Evolutionary conservation across 2,113 vertebrate genomes (phyloP).

Genomic region (Pachyramphus minor): DNA sequence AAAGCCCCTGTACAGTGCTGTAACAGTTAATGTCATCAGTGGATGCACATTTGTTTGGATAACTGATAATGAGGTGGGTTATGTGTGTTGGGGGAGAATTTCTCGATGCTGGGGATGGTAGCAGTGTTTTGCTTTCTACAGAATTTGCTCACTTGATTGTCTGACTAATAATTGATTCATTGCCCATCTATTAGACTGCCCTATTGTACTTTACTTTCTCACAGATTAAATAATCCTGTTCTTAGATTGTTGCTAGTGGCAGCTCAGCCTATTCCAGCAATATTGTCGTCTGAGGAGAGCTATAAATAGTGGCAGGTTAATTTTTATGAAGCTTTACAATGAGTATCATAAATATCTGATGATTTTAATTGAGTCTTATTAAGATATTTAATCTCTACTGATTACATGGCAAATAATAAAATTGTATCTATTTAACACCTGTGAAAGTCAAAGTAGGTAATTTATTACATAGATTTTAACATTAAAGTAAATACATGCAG

Average conservation of each 20-base stretch:
- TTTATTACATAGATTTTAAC: slow-evolving; percentile 32
- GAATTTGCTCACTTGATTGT: background rate
- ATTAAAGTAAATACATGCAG: slow-evolving; percentile 28
- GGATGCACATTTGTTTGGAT: background rate
- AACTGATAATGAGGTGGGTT: background rate
- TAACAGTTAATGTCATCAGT: background rate
- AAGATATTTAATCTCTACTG: slow-evolving; percentile 50
- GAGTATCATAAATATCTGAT: slow-evolving; percentile 53
- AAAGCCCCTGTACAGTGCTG: background rate
- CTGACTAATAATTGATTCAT: background rate
- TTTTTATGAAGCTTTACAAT: slow-evolving; percentile 26
- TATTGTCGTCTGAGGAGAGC: background rate
- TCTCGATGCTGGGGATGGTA: background rate
- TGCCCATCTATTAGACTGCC: background rate
- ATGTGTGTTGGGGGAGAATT: background rate
- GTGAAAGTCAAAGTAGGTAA: slow-evolving; percentile 9
- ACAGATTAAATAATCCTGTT: slow-evolving; percentile 28
- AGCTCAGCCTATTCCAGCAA: slow-evolving; percentile 7
- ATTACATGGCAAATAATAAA: slow-evolving; percentile 50
- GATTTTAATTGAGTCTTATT: slow-evolving; percentile 61
- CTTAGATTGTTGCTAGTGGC: background rate
- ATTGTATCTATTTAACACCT: slow-evolving; percentile 31
- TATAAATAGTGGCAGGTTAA: slow-evolving; percentile 9
- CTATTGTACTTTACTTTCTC: background rate
- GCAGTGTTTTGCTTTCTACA: background rate